phyloP scores from a whole-genome alignment of 2,113 vertebrate species.

The Etheostoma spectabile region DNA sequence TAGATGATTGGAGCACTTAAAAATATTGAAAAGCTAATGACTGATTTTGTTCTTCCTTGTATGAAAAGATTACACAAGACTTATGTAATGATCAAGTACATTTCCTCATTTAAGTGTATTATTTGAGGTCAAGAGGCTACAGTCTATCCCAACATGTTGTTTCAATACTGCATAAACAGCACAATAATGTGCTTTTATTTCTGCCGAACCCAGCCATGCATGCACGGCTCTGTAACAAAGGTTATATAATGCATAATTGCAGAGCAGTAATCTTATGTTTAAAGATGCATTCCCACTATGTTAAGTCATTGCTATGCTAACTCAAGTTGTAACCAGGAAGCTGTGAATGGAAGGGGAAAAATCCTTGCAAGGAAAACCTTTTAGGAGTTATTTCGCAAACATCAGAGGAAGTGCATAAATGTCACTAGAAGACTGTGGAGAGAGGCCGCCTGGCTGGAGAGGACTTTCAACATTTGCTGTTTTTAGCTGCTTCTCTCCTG shows the following conservation, averaged over 20 bases:
- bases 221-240: conserved; percentile 16
- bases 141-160: neutral
- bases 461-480: conserved; percentile 18
- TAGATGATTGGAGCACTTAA: neutral
- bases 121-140: conserved; percentile 9
- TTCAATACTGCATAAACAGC: neutral
- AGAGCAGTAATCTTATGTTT: conserved; percentile 35
- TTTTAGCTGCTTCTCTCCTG: conserved; percentile 22
- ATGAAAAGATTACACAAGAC: neutral
- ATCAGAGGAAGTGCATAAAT: conserved; percentile 29
- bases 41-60: neutral
- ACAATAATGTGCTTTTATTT: conserved; percentile 19
- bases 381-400: conserved; percentile 40
- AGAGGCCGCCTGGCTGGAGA: conserved; percentile 17
- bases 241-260: conserved; percentile 54
- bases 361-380: conserved; percentile 52
- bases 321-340: conserved; percentile 41
- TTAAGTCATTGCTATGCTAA: conserved; percentile 26
- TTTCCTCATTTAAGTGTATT: neutral
- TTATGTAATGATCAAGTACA: neutral
- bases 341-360: conserved; percentile 1
- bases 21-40: neutral
- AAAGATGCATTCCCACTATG: conserved; percentile 37
- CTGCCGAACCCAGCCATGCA: conserved; percentile 10
- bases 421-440: conserved; percentile 22